Base-by-base conservation (phyloP, 30 jellyfish, hydroid and myxozoan genomes). In the Catostylus mosaicus region DNA sequence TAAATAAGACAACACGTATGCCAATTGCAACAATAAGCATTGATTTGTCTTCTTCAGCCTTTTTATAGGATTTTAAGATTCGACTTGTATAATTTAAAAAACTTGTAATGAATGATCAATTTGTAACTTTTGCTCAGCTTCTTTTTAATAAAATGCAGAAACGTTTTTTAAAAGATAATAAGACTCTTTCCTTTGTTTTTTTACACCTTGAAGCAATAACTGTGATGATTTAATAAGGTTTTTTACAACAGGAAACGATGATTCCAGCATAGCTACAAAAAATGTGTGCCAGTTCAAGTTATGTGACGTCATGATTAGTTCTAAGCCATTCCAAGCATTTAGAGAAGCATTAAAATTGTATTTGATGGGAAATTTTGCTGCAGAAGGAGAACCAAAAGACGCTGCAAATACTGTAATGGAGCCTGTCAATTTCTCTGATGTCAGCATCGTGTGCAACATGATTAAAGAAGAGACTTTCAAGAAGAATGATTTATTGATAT, bases 401-500 rank as follows among this genome's bases (percentile, higher is more conserved):
- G 24, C 22, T 0, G 73, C 57, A 24, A 19, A 9, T 34, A 20
- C 30, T 6, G 62, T 29, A 5, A 23, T 23, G 40, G 83, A 47
- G 6, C 36, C 38, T 2, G 92, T 82, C 10, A 30, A 23, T 32
- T 30, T 33, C n/a, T 34, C 61, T 1, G 92, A 82, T 56, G 92
- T 82, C 30, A 40, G 64, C 7, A 69, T 74, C 24, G 85, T 82
- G 0, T 82, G 92, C 63, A 80, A 51, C 2, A 82, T 82, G 92
- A 80, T 82, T 12, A 30, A n/a, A 43, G 27, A 50, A 37, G 86
- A 68, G 54, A 57, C 16, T 11, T 69, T 82, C 29, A 11, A 51
- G 68, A 69, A 82, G 40, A 54, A 31, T 27, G 86, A 69, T 69
- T 61, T 82, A 7, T 60, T 82, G 73, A 57, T 82, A 0, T 82